Conservation (phyloP, 2,797 vertebrate species). For the Gastrophryne carolinensis region DNA sequence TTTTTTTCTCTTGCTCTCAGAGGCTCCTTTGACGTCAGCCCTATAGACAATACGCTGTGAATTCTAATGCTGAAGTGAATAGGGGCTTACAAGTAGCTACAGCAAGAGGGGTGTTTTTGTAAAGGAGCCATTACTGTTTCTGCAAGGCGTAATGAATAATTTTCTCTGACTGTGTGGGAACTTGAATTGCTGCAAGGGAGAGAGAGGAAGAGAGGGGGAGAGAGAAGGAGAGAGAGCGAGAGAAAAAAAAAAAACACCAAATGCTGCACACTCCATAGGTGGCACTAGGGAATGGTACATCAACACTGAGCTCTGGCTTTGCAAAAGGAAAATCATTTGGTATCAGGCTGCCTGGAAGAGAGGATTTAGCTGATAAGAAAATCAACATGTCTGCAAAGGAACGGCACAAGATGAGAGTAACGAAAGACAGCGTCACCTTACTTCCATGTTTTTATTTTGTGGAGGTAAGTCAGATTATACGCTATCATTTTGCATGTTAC, state of each 20-base stretch:
- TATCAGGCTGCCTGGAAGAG: conserved; percentile 58
- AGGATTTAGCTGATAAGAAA: conserved; percentile 25
- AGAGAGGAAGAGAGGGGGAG: background rate
- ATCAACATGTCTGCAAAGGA: conserved; percentile 85
- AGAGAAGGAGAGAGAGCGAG: background rate
- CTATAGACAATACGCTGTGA: conserved; percentile 38
- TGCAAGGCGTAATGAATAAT: conserved; percentile 42
- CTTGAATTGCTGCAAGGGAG: conserved; percentile 45
- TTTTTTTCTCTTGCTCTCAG: conserved; percentile 21
- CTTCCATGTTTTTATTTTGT: conserved; percentile 97
- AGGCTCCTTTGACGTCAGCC: conserved; percentile 45
- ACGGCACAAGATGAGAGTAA: conserved; percentile 77
- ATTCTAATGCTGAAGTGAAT: conserved; percentile 48
- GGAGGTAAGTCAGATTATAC: conserved; percentile 79
- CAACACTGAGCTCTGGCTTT: conserved; percentile 55
- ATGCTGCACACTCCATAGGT: conserved; percentile 57
- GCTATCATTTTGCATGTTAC: background rate
- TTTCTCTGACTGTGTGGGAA: conserved; percentile 51
- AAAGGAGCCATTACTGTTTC: conserved; percentile 46
- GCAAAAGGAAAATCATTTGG: conserved; percentile 63
- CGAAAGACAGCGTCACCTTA: conserved; percentile 93
- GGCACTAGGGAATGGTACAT: conserved; percentile 67
- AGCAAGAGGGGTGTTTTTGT: conserved; percentile 36
- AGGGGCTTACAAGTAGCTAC: conserved; percentile 36
- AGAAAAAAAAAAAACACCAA: conserved; percentile 15